These are phyloP conservation scores for Pammene aurita DNA, from an alignment of 2,888 invertebrate species.

Conservation along the genomic window DNA sequence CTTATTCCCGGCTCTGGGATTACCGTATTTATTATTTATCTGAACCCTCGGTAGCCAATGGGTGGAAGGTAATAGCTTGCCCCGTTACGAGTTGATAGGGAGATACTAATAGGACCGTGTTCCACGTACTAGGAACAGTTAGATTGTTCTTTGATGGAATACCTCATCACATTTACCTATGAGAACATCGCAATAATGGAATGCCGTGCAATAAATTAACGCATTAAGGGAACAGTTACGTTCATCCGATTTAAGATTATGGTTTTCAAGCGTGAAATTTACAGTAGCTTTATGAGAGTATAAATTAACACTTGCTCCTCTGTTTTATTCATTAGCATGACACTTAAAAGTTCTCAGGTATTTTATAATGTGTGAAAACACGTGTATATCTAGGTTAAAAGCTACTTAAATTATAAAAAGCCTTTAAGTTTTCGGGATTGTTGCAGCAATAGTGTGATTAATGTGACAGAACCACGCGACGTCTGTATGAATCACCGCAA, in stretches of 20 bases:
- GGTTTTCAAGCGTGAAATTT: not conserved
- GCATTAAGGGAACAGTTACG: constrained; percentile 18
- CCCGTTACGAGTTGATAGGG: constrained; percentile 74
- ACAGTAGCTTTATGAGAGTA: constrained; percentile 16
- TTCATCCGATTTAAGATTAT: constrained; percentile 6
- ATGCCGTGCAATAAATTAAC: constrained; percentile 30
- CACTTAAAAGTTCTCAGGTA: not conserved
- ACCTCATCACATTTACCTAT: constrained; percentile 22
- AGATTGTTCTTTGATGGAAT: constrained; percentile 53
- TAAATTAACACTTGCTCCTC: constrained; percentile 24
- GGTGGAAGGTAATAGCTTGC: constrained; percentile 59
- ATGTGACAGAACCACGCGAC: constrained; percentile 30
- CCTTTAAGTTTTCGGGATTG: constrained; percentile 16
- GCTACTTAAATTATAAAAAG: constrained; percentile 23
- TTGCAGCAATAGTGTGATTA: constrained; percentile 28
- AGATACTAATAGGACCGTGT: constrained; percentile 62
- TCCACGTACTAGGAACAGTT: constrained; percentile 67
- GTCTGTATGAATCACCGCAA: constrained; percentile 30
- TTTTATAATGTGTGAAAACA: constrained; percentile 11
- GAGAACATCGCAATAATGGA: constrained; percentile 17
- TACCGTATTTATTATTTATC: constrained; percentile 42
- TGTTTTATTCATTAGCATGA: constrained; percentile 17
- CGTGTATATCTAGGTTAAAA: constrained; percentile 23
- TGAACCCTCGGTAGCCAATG: constrained; percentile 46
- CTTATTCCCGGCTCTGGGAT: constrained; percentile 38